Evolutionary conservation across 1,140 invertebrate species (phyloP), one percentile per base, ranked within the genome.

Genomic region (Elymnias hypermnestra): DNA sequence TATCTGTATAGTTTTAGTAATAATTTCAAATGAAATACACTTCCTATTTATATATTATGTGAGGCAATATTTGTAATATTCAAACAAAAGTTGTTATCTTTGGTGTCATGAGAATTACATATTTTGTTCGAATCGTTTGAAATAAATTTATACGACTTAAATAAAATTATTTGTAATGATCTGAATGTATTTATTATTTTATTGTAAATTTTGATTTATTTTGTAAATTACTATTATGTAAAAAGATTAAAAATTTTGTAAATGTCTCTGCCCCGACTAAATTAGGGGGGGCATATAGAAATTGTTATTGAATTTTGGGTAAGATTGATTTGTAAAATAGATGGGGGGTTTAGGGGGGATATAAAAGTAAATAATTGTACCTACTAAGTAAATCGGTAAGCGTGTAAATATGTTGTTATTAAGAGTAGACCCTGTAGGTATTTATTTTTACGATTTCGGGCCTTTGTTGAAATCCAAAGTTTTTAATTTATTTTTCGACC

Each of bases 401-500:
- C 36, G 39, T 83, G 79, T 81, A 81, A 75, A 83, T 81, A 83
- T 78, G 72, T 83, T 79, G 63, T 74, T 83, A 73, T 61, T 68
- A 75, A 72, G 66, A 42, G 72, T 81, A 84, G 78, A 66, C 72
- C 76, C 65, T 47, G 72, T 81, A 82, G 74, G 68, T 81, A 84
- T 81, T 84, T 82, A 83, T 84, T 84, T 81, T 67, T 72, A 79
- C 74, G 67, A 74, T 78, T 81, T 84, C 65, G 63, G 77, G 66
- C 77, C 77, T 82, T 75, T 78, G 77, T 82, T 84, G 62, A 76
- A 72, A 78, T 82, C 77, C 81, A 82, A 84, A 84, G 76, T 82
- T 79, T 77, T 84, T 84, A 74, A 84, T 84, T 84, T 84, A 84
- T 84, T 84, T 84, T 84, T 84, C 77, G 81, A 84, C 81, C 81